phyloP scores from a whole-genome alignment of 2,113 vertebrate species.

The Saguinus midas region DNA sequence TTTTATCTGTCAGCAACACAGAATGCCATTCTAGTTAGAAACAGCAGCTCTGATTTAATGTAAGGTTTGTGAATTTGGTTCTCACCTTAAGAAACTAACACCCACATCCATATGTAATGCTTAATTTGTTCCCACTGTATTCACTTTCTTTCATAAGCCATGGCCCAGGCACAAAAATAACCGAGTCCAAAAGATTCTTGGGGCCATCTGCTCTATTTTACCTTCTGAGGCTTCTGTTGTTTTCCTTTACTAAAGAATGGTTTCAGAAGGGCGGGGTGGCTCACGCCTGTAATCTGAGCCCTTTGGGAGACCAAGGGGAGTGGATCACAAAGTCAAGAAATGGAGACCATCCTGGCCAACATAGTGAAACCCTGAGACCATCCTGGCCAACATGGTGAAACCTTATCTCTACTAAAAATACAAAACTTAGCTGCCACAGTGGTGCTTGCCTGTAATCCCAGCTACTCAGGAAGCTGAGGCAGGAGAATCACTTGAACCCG shows the following conservation, averaged over 20 bases:
- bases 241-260: conserved; percentile 9
- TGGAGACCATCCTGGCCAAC: too few relatives aligned
- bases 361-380: too few relatives aligned
- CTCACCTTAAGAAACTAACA: conserved; percentile 48
- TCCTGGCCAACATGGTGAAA: too few relatives aligned
- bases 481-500: too few relatives aligned
- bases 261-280: too few relatives aligned
- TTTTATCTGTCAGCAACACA: not conserved
- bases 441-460: too few relatives aligned
- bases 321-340: too few relatives aligned
- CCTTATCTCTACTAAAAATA: too few relatives aligned
- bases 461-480: too few relatives aligned
- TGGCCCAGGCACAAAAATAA: conserved; percentile 49
- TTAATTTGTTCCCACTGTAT: not conserved
- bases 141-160: not conserved
- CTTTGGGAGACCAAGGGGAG: too few relatives aligned
- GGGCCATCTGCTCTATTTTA: conserved; percentile 41
- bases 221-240: not conserved
- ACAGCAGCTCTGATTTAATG: conserved; percentile 4
- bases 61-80: conserved; percentile 41
- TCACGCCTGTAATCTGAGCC: too few relatives aligned
- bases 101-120: not conserved
- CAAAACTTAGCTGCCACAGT: too few relatives aligned
- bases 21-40: not conserved
- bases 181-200: not conserved